A percentile compares a stretch with the other conserved stretches of the same genome.
Conservation (phyloP, 1,140 invertebrate species). For the Pachyrhynchus sulphureomaculatus region DNA sequence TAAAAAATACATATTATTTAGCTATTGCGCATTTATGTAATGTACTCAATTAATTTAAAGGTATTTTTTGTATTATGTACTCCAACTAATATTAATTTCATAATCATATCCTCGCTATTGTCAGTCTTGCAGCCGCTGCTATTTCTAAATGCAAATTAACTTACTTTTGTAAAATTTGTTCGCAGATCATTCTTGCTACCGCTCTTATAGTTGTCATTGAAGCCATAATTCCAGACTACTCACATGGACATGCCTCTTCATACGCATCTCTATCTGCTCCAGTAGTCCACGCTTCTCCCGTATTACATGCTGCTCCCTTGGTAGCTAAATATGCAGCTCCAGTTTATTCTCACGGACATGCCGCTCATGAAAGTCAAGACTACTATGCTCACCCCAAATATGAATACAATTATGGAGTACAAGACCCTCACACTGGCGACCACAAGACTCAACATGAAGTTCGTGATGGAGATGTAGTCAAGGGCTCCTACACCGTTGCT, state of each 20-base stretch:
- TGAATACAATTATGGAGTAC: slow-evolving; percentile 54
- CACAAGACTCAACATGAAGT: slow-evolving; percentile 55
- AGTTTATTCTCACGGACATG: neutral
- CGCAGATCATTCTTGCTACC: too few species aligned
- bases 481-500: slow-evolving; percentile 53
- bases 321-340: neutral
- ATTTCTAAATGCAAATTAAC: too few species aligned
- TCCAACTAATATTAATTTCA: too few species aligned
- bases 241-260: slow-evolving; percentile 1
- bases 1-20: too few species aligned
- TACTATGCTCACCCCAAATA: slow-evolving; percentile 58
- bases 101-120: too few species aligned
- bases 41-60: too few species aligned
- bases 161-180: too few species aligned
- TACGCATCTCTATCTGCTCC: slow-evolving; percentile 1
- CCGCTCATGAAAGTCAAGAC: slow-evolving; percentile 35
- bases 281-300: neutral
- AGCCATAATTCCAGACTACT: slow-evolving; percentile 1
- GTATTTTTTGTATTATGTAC: too few species aligned
- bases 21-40: too few species aligned
- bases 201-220: neutral
- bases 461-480: slow-evolving; percentile 53
- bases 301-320: neutral
- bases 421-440: slow-evolving; percentile 55
- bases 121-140: too few species aligned